Evolutionary conservation across 64 coral and sea anemone species (phyloP).

Genomic region (Porites lutea): DNA sequence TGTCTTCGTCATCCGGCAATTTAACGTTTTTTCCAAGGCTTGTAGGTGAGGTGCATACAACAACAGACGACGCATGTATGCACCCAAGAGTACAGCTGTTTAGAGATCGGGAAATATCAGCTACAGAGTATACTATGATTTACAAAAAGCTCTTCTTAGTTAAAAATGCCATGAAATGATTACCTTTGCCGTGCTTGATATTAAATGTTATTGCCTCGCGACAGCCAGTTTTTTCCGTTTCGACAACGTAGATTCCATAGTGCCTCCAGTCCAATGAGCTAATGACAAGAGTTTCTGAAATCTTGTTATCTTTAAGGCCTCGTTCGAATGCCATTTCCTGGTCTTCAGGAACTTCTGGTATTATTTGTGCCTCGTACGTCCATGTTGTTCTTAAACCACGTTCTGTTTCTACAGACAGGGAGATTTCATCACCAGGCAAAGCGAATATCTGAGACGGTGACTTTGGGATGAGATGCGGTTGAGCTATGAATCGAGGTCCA

Average conservation of each 20-base stretch:
- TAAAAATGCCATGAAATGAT: not conserved
- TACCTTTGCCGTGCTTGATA: constrained; percentile 77
- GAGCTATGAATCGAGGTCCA: constrained; percentile 23
- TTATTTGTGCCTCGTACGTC: constrained; percentile 72
- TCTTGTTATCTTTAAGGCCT: not conserved
- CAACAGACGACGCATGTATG: too few species aligned
- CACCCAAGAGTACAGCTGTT: too few species aligned
- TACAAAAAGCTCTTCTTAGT: too few species aligned
- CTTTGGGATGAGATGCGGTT: constrained; percentile 57
- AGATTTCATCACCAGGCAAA: constrained; percentile 56
- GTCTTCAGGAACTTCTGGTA: constrained; percentile 79
- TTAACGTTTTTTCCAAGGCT: too few species aligned
- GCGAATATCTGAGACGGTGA: constrained; percentile 40
- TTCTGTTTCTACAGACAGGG: constrained; percentile 54
- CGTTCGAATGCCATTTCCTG: constrained; percentile 74
- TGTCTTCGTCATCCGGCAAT: too few species aligned
- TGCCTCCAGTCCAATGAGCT: constrained; percentile 71
- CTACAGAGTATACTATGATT: too few species aligned
- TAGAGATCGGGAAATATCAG: too few species aligned
- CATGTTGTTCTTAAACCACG: constrained; percentile 49
- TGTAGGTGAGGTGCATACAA: too few species aligned
- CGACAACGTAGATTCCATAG: constrained; percentile 80
- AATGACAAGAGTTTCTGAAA: constrained; percentile 70
- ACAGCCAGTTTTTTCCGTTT: constrained; percentile 60
- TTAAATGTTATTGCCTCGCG: constrained; percentile 54